A percentile compares a stretch with the other conserved stretches of the same genome.
phyloP scores from a whole-genome alignment of 2,888 invertebrate genomes.

The Unio delphinus region DNA sequence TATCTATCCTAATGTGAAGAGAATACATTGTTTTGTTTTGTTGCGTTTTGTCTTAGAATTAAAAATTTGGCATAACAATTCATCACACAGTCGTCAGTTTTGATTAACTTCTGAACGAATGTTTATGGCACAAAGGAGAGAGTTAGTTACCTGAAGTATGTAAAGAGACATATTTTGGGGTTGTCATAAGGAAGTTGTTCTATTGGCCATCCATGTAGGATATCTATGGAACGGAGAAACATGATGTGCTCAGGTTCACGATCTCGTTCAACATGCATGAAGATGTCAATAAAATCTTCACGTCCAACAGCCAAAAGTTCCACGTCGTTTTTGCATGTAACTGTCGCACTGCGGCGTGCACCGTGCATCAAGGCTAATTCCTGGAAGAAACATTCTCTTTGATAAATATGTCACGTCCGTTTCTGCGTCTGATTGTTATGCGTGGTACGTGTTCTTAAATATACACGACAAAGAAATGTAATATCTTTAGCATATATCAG shows the following conservation, averaged over 20 bases:
- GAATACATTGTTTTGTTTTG: no score
- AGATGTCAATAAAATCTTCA: conserved; percentile 78
- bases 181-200: conserved; percentile 63
- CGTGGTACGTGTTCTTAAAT: no score
- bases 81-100: no score
- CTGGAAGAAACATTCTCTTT: conserved; percentile 34
- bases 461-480: no score
- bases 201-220: conserved; percentile 65
- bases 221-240: conserved; percentile 59
- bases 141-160: conserved; percentile 64
- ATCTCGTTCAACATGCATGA: conserved; percentile 66
- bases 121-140: no score
- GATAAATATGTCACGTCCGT: no score
- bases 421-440: no score
- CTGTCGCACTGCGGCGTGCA: conserved; percentile 66
- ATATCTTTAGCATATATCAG: no score
- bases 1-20: no score
- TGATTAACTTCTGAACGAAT: no score
- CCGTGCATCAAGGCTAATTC: conserved; percentile 69
- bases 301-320: conserved; percentile 78
- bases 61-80: no score
- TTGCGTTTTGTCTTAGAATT: no score
- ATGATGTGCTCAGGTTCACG: conserved; percentile 67
- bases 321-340: conserved; percentile 66
- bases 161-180: conserved; percentile 66